phyloP scores from a whole-genome alignment of 2,888 invertebrate genomes.

The Gymnosoma rotundatum region DNA sequence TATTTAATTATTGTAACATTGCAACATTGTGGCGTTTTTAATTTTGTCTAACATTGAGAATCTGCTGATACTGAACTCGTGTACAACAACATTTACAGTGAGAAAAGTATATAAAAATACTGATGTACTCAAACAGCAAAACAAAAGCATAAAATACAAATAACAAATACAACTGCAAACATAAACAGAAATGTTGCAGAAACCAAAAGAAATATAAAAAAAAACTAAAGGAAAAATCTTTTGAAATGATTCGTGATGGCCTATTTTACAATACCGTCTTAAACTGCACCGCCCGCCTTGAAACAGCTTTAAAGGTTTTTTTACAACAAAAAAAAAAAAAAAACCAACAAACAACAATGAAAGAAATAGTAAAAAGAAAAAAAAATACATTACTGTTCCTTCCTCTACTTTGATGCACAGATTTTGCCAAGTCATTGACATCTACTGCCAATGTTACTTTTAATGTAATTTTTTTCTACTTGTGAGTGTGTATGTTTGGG shows the following conservation, averaged over 20 bases:
- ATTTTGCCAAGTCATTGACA: slow-evolving; percentile 64
- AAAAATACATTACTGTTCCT: slow-evolving; percentile 32
- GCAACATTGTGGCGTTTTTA: slow-evolving; percentile 55
- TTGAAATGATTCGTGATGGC: slow-evolving; percentile 49
- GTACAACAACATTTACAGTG: slow-evolving; percentile 29
- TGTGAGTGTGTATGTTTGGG: slow-evolving; percentile 6
- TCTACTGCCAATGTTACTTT: slow-evolving; percentile 50
- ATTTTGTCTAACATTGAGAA: slow-evolving; percentile 46
- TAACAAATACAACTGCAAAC: slow-evolving; percentile 31
- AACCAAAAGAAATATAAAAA: slow-evolving; percentile 46
- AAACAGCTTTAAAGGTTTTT: slow-evolving; percentile 4
- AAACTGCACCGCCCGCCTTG: not conserved
- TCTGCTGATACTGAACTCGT: slow-evolving; percentile 28
- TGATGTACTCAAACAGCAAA: not conserved
- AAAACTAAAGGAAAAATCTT: slow-evolving; percentile 25
- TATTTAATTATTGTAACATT: slow-evolving; percentile 58
- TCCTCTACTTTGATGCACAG: slow-evolving; percentile 34
- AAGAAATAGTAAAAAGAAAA: slow-evolving; percentile 1
- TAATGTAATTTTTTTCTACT: slow-evolving; percentile 24
- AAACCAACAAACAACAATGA: slow-evolving; percentile 9
- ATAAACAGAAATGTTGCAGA: slow-evolving; percentile 30
- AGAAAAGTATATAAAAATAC: slow-evolving; percentile 5
- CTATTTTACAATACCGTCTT: slow-evolving; percentile 30
- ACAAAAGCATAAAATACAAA: slow-evolving; percentile 32
- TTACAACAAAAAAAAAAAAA: not conserved